Percentiles rank a stretch among this genome's conserved stretches.
phyloP scores from a whole-genome alignment of 1,140 invertebrate species.

The Lepeophtheirus salmonis region DNA sequence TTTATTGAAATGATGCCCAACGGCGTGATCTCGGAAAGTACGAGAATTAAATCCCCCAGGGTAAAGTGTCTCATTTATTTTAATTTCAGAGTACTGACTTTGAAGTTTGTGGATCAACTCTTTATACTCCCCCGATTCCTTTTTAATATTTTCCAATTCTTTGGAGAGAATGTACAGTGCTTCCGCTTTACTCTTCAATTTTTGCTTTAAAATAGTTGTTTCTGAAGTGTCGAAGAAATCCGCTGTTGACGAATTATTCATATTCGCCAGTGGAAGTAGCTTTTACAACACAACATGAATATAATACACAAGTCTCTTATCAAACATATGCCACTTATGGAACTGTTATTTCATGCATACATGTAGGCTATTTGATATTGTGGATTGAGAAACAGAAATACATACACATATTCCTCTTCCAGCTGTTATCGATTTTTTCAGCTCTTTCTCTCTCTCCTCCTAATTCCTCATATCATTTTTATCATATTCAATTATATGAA shows the following conservation, averaged over 20 bases:
- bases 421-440: not conserved
- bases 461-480: too few relatives aligned
- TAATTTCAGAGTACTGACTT: constrained; percentile 26
- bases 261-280: not conserved
- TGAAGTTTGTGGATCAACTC: constrained; percentile 11
- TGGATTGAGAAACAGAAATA: not conserved
- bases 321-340: not conserved
- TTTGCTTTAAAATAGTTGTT: constrained; percentile 29
- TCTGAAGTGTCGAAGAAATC: not conserved
- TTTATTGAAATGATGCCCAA: not conserved
- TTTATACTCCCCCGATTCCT: constrained; percentile 31
- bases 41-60: constrained; percentile 1
- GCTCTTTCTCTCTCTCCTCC: not conserved
- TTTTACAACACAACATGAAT: not conserved
- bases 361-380: too few relatives aligned
- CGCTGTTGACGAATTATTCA: not conserved
- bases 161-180: constrained; percentile 50
- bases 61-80: not conserved
- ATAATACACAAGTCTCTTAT: too few relatives aligned
- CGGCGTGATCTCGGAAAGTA: constrained; percentile 1
- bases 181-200: constrained; percentile 58
- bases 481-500: too few relatives aligned
- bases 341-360: too few relatives aligned
- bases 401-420: not conserved
- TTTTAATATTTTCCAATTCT: constrained; percentile 35